Evolutionary conservation across 2,113 vertebrate species (phyloP).

Genomic region (Dicrurus megarhynchus): DNA sequence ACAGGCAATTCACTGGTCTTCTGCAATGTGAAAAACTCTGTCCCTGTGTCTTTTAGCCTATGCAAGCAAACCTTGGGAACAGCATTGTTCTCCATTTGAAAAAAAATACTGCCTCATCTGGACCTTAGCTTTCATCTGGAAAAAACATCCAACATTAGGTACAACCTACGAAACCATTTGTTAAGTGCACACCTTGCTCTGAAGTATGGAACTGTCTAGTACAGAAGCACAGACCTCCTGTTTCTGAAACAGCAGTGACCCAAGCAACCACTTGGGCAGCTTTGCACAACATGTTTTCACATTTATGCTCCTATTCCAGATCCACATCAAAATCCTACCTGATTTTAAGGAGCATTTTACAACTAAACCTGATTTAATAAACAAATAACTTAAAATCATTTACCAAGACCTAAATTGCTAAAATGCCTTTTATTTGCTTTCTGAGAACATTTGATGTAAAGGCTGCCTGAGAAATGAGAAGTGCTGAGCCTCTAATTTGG

Average conservation of each 20-base stretch:
- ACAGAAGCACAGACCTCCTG: background rate
- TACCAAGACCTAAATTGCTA: background rate
- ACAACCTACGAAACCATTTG: background rate
- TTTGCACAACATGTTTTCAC: background rate
- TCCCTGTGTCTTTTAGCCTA: background rate
- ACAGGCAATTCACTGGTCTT: background rate
- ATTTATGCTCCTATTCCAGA: background rate
- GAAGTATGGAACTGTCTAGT: background rate
- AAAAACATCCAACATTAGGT: background rate
- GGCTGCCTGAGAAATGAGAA: constrained; percentile 25
- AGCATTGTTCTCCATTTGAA: background rate
- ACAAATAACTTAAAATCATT: background rate
- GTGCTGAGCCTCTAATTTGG: constrained; percentile 21
- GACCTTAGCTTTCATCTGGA: background rate
- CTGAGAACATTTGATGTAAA: background rate
- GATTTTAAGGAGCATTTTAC: background rate
- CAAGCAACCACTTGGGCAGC: background rate
- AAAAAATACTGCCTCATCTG: background rate
- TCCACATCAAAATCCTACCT: background rate
- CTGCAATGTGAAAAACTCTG: background rate
- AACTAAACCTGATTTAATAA: background rate
- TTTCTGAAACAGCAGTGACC: background rate
- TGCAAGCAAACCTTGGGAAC: background rate
- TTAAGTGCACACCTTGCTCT: background rate
- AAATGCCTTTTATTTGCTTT: background rate